Conservation (phyloP, 2,888 invertebrate genomes). For the Sarcophaga variegata region DNA sequence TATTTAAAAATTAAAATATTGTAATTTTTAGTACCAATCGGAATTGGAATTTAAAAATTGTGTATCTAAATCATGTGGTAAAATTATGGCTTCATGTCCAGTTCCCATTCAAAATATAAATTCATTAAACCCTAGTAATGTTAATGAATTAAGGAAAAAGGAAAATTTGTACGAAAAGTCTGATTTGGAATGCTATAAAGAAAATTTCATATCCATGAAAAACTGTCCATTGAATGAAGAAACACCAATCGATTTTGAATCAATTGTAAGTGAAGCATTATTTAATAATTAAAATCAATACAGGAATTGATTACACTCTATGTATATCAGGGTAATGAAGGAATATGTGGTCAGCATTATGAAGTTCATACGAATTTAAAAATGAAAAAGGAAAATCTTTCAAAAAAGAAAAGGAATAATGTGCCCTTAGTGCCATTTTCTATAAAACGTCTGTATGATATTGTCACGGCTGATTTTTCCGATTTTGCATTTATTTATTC, state of each 20-base stretch:
- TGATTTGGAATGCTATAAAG: neutral
- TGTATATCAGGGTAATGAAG: too few relatives aligned
- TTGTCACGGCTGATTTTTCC: constrained; percentile 75
- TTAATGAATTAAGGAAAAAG: neutral
- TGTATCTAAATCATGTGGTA: neutral
- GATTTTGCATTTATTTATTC: constrained; percentile 81
- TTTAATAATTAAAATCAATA: too few relatives aligned
- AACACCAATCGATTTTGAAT: too few relatives aligned
- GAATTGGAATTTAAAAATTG: constrained; percentile 37
- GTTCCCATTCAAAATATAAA: neutral
- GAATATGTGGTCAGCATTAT: neutral
- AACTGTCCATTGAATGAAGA: too few relatives aligned
- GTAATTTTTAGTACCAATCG: constrained; percentile 60
- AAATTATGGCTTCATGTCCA: constrained; percentile 61
- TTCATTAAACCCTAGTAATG: neutral
- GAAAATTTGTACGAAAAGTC: neutral
- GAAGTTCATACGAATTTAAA: neutral
- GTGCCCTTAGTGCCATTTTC: constrained; percentile 72
- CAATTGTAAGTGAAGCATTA: too few relatives aligned
- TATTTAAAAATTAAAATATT: neutral
- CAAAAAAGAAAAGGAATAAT: constrained; percentile 52
- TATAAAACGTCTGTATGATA: constrained; percentile 74
- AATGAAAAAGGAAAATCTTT: neutral
- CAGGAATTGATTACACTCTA: too few relatives aligned
- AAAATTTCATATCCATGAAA: neutral